These are phyloP conservation scores for Mycetomoellerius zeteki DNA, from an alignment of 1,140 invertebrate species.

Conservation along the genomic window DNA sequence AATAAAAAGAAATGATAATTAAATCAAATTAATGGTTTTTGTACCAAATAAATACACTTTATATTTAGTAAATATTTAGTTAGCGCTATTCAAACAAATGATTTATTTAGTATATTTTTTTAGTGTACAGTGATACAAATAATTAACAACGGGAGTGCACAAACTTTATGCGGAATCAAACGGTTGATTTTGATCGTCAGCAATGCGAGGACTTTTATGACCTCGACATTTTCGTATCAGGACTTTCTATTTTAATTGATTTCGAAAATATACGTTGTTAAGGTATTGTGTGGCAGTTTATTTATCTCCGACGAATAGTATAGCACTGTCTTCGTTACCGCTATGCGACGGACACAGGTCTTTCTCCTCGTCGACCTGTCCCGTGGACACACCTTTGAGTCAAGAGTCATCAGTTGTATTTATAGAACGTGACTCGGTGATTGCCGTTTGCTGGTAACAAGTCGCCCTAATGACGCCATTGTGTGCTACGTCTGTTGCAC, in stretches of 20 bases:
- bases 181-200: background rate
- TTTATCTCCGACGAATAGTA: background rate
- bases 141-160: background rate
- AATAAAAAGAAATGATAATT: too few species aligned
- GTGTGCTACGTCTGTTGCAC: conserved; percentile 71
- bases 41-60: too few species aligned
- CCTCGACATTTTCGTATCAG: background rate
- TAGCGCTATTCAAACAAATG: too few species aligned
- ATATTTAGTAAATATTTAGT: too few species aligned
- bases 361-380: conserved; percentile 60
- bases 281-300: background rate
- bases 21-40: too few species aligned
- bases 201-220: background rate
- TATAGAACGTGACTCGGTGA: conserved; percentile 79
- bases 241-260: background rate
- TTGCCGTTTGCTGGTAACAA: conserved; percentile 74
- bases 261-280: background rate
- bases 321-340: background rate
- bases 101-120: too few species aligned
- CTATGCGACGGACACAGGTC: conserved; percentile 35
- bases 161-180: background rate
- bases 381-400: conserved; percentile 68
- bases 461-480: conserved; percentile 77
- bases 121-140: background rate
- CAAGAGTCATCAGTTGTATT: conserved; percentile 77